Evolutionary conservation across 2,113 vertebrate species (phyloP), one percentile per base, ranked within the genome.

Genomic region (Saimiri boliviensis): DNA sequence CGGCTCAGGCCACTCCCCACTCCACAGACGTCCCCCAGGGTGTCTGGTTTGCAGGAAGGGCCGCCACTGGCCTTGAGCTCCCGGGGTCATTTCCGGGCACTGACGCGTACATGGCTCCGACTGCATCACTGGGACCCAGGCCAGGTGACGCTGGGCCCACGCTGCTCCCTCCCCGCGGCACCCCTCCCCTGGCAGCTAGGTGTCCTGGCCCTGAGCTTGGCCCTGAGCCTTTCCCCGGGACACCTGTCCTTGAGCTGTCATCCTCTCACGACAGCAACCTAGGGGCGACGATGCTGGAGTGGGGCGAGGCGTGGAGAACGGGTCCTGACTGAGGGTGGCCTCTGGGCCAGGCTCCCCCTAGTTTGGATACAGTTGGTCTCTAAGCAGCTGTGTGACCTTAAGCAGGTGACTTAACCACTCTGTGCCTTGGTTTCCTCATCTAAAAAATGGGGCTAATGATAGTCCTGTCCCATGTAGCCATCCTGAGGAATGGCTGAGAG

Each of bases 141-240:
- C 37, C 32, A 27, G 76, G 58, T 25, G 32, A 49, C 68, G 3
- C 42, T 2, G 52, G 23, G 68, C 25, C 40, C 4, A 0, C 0
- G 0, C 20, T 25, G 1, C 77, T 27, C 21, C 35, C 35, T 8
- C 12, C 27, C 11, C 12, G 27, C 5, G 2, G 17, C 0, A 3
- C 27, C 17, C 1, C 5, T 27, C 13, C 27, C 45, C 17, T 0
- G 0, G 16, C 30, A 68, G 6, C 3, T 0, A 19, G 32, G 1
- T 1, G 12, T 42, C 25, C 6, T 8, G 45, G 37, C 6, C 49
- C 52, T 6, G 1, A 12, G 49, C 11, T 13, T 40, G 74, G 40
- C 52, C 20, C n/a, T n/a, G n/a, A 0, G 0, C 58, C 37, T 60
- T 42, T 42, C 60, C 27, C 2, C 0, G 23, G 5, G 27, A 49